phyloP scores from a whole-genome alignment of 1,140 invertebrate genomes.

The Lycorma delicatula region DNA sequence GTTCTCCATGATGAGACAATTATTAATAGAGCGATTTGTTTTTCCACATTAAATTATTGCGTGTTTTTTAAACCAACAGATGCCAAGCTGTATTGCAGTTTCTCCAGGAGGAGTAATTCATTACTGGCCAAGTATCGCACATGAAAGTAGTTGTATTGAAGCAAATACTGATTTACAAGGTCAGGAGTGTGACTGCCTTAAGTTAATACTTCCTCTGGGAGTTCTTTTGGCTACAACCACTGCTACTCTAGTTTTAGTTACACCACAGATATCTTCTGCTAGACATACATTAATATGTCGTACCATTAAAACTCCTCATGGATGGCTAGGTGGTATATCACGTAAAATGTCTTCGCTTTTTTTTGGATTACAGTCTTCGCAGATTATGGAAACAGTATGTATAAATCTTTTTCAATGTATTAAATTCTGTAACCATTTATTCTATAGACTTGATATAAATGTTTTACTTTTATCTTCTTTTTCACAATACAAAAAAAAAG shows the following conservation, averaged over 20 bases:
- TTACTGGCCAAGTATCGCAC: constrained; percentile 84
- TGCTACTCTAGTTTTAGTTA: constrained; percentile 74
- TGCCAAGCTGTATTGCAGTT: constrained; percentile 81
- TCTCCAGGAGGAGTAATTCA: constrained; percentile 86
- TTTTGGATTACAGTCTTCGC: constrained; percentile 65
- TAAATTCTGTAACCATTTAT: background rate
- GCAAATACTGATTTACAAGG: constrained; percentile 69
- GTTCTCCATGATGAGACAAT: too few species aligned
- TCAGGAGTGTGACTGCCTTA: constrained; percentile 58
- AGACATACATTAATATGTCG: constrained; percentile 62
- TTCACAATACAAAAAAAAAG: too few species aligned
- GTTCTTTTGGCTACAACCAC: constrained; percentile 86
- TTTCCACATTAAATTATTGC: background rate
- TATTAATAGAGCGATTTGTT: too few species aligned
- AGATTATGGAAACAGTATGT: constrained; percentile 67
- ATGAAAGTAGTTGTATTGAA: constrained; percentile 79
- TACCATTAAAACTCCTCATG: constrained; percentile 64
- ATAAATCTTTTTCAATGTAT: background rate
- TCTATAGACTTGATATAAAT: background rate
- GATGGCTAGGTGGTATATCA: constrained; percentile 81
- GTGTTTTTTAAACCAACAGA: constrained; percentile 36
- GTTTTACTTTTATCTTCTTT: background rate
- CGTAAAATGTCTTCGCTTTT: constrained; percentile 76
- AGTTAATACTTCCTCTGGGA: constrained; percentile 57
- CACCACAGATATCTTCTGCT: constrained; percentile 39